Conservation (phyloP, 2,797 vertebrate genomes). For the Tangara arthus region DNA sequence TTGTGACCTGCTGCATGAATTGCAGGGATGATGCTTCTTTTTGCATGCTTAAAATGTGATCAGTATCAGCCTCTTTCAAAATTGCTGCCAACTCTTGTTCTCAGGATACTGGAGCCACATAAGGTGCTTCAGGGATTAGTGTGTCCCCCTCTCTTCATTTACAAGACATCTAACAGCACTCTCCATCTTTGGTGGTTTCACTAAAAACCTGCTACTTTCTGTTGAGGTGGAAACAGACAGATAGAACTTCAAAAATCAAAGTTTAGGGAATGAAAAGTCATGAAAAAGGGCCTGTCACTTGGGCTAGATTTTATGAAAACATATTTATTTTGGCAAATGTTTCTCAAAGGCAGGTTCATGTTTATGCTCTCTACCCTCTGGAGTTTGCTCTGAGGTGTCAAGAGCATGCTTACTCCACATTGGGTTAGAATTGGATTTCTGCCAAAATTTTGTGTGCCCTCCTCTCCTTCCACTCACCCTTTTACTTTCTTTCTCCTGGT, state of each 20-base stretch:
- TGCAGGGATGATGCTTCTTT: background rate
- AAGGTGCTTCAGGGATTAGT: background rate
- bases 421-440: background rate
- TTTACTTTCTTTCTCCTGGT: background rate
- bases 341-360: slow-evolving; percentile 14
- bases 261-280: background rate
- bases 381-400: slow-evolving; percentile 10
- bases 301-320: background rate
- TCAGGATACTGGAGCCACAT: background rate
- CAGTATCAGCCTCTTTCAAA: background rate
- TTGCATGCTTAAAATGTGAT: background rate
- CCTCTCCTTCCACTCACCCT: background rate
- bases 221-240: background rate
- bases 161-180: background rate
- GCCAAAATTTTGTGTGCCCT: background rate
- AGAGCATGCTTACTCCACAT: background rate
- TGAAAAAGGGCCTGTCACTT: background rate
- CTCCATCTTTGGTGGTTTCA: background rate
- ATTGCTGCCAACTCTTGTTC: background rate
- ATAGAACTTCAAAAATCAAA: background rate
- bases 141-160: background rate
- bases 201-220: background rate
- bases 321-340: slow-evolving; percentile 22
- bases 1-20: background rate
- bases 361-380: background rate